A percentile compares a stretch with the other conserved stretches of the same genome.
phyloP scores from a whole-genome alignment of 1,140 invertebrate species.

The Stegodyphus dumicola region DNA sequence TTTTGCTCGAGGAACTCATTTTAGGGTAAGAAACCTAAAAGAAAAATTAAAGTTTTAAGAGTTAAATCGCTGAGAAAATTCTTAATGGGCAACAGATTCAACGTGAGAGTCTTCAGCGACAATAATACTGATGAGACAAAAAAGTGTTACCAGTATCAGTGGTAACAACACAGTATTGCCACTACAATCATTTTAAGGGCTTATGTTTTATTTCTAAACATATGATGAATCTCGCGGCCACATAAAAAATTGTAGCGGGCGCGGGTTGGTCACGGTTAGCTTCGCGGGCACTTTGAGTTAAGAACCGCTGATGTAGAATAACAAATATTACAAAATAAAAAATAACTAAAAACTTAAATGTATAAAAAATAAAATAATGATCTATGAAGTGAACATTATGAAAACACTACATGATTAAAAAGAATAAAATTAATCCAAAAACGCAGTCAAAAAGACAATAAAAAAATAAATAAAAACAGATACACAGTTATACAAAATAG shows the following conservation, averaged over 20 bases:
- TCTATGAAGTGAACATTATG: too few relatives aligned
- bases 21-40: background rate
- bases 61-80: background rate
- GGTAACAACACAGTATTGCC: background rate
- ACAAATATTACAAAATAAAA: too few relatives aligned
- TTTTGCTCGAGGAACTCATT: conserved; percentile 1
- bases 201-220: background rate
- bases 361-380: too few relatives aligned
- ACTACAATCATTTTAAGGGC: background rate
- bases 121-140: background rate
- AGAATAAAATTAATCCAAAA: too few relatives aligned
- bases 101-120: background rate
- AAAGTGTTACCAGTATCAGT: background rate
- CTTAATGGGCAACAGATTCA: background rate
- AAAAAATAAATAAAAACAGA: too few relatives aligned
- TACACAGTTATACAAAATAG: too few relatives aligned
- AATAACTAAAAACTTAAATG: too few relatives aligned
- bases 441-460: too few relatives aligned
- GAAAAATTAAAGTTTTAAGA: background rate
- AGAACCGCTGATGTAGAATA: too few relatives aligned
- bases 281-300: too few relatives aligned
- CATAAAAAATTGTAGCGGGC: background rate
- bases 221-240: background rate
- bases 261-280: background rate
- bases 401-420: too few relatives aligned